These are phyloP conservation scores for Monopis laevigella DNA, from an alignment of 2,888 invertebrate genomes.

Conservation along the genomic window DNA sequence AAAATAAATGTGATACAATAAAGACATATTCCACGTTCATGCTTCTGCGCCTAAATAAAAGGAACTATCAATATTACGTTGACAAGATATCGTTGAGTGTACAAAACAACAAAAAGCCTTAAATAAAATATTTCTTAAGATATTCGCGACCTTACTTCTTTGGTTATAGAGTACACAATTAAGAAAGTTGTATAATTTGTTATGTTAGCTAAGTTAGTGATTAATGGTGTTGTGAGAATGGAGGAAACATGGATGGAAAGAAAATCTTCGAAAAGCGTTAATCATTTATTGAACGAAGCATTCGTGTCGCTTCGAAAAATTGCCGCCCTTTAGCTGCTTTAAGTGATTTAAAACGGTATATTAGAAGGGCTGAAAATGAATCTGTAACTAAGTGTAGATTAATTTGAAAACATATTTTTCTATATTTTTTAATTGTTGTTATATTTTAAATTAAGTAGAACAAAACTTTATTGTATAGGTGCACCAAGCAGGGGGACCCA, in stretches of 20 bases:
- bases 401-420: too few species aligned
- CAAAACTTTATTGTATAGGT: too few species aligned
- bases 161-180: neutral
- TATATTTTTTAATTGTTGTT: too few species aligned
- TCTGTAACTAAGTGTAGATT: too few species aligned
- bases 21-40: conserved; percentile 13
- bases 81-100: conserved; percentile 12
- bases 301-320: conserved; percentile 10
- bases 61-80: conserved; percentile 20
- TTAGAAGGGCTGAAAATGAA: too few species aligned
- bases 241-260: conserved; percentile 10
- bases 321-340: neutral
- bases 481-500: too few species aligned
- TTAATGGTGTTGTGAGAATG: conserved; percentile 4
- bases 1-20: conserved; percentile 9
- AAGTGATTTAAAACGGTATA: conserved; percentile 10
- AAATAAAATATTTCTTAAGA: neutral
- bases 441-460: too few species aligned
- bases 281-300: conserved; percentile 8
- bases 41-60: conserved; percentile 13
- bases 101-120: neutral
- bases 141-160: too few species aligned
- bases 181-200: conserved; percentile 2
- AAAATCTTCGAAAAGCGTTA: conserved; percentile 9
- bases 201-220: conserved; percentile 6